phyloP scores from a whole-genome alignment of 1,140 invertebrate genomes.

The Macrosteles quadrilineatus region DNA sequence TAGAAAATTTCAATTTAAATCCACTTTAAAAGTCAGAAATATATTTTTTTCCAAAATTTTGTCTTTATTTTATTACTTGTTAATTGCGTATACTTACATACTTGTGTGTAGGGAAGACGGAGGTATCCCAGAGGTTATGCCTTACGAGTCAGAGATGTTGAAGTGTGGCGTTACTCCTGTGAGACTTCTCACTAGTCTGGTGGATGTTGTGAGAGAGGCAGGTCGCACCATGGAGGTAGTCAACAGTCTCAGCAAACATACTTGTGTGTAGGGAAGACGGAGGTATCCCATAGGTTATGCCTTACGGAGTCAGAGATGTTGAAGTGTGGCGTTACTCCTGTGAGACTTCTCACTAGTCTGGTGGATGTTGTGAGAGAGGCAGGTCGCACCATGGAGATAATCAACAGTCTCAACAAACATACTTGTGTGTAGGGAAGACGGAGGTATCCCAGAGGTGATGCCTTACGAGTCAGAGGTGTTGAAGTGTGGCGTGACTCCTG shows the following conservation, averaged over 20 bases:
- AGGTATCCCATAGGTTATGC: background rate
- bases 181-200: slow-evolving; percentile 2
- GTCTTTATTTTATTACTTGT: no score
- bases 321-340: slow-evolving; percentile 17
- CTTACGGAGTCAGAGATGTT: background rate
- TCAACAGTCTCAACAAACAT: slow-evolving; percentile 26
- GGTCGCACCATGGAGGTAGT: slow-evolving; percentile 28
- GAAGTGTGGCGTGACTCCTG: slow-evolving; percentile 9
- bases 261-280: background rate
- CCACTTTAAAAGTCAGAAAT: no score
- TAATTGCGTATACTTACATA: no score
- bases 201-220: slow-evolving; percentile 8
- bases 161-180: slow-evolving; percentile 12
- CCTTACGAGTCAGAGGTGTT: background rate
- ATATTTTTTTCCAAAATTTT: no score
- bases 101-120: background rate
- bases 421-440: no score
- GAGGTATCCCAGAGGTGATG: no score
- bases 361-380: slow-evolving; percentile 25
- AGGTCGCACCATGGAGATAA: slow-evolving; percentile 24
- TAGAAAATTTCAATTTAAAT: no score
- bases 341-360: background rate
- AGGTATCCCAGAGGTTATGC: no score
- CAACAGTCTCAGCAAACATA: slow-evolving; percentile 15
- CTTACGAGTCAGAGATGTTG: background rate